phyloP scores from a whole-genome alignment of 2,888 invertebrate genomes.

The Allygus modestus region DNA sequence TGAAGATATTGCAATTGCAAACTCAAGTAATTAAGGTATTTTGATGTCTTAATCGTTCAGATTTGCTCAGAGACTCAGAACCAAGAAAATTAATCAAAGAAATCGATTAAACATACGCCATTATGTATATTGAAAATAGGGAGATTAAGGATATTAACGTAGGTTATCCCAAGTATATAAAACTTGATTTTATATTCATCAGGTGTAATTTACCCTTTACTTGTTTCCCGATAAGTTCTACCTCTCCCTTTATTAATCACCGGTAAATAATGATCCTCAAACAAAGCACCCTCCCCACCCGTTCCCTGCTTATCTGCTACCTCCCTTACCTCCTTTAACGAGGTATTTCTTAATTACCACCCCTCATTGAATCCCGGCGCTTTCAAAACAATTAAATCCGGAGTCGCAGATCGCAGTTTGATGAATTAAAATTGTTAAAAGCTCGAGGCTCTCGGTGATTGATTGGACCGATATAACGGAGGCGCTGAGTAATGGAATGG shows the following conservation, averaged over 20 bases:
- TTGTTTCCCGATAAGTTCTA: slow-evolving; percentile 5
- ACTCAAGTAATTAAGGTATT: no score
- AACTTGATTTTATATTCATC: no score
- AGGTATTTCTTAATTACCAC: slow-evolving; percentile 1
- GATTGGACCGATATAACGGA: background rate
- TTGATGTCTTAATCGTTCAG: no score
- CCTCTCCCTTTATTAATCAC: slow-evolving; percentile 28
- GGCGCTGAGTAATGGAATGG: background rate
- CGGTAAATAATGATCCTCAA: slow-evolving; percentile 14
- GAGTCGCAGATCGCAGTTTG: background rate
- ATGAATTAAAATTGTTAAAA: background rate
- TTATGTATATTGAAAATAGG: no score
- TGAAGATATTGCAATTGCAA: no score
- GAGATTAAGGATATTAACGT: no score
- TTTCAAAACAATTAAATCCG: background rate
- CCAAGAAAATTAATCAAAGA: no score
- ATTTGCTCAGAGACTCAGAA: no score
- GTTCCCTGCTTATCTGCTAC: background rate
- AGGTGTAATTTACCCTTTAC: background rate
- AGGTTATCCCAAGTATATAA: no score
- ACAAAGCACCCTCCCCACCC: slow-evolving; percentile 26
- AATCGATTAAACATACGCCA: no score
- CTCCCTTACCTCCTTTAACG: background rate
- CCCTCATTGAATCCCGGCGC: background rate
- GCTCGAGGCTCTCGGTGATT: background rate